Conservation (phyloP, 2,888 invertebrate species). For the Axea sp. region DNA sequence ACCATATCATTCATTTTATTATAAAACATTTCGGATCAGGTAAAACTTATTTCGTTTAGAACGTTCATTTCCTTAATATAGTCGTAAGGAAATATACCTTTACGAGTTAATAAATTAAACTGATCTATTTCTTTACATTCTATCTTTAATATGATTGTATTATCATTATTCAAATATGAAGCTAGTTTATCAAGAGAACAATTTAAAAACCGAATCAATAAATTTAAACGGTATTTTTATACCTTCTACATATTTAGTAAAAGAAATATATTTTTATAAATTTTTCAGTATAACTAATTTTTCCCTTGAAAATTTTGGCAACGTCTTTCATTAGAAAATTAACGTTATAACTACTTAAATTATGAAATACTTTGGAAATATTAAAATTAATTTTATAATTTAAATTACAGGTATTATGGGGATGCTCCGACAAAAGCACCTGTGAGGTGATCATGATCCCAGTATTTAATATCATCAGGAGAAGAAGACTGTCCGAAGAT, state of each 20-base stretch:
- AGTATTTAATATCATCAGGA: neutral
- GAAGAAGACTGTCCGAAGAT: neutral
- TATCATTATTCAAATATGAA: neutral
- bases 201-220: constrained; percentile 3
- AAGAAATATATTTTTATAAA: constrained; percentile 3
- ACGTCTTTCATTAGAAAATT: constrained; percentile 14
- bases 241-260: neutral
- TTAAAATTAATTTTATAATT: constrained; percentile 6
- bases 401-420: constrained; percentile 5
- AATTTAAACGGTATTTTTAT: neutral
- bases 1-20: constrained; percentile 4
- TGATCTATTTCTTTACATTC: neutral
- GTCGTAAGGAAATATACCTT: constrained; percentile 10
- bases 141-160: neutral
- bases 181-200: constrained; percentile 6
- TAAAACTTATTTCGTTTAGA: neutral
- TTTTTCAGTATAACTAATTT: constrained; percentile 44
- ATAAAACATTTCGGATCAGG: constrained; percentile 1
- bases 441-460: neutral
- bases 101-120: constrained; percentile 3
- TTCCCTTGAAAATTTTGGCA: neutral
- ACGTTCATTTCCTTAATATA: constrained; percentile 1
- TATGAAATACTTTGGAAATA: constrained; percentile 27
- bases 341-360: constrained; percentile 16
- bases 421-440: neutral